Percentiles rank a stretch among this genome's conserved stretches.
These are phyloP conservation scores for Hypolimnas misippus DNA, from an alignment of 2,888 invertebrate genomes.

Conservation along the genomic window DNA sequence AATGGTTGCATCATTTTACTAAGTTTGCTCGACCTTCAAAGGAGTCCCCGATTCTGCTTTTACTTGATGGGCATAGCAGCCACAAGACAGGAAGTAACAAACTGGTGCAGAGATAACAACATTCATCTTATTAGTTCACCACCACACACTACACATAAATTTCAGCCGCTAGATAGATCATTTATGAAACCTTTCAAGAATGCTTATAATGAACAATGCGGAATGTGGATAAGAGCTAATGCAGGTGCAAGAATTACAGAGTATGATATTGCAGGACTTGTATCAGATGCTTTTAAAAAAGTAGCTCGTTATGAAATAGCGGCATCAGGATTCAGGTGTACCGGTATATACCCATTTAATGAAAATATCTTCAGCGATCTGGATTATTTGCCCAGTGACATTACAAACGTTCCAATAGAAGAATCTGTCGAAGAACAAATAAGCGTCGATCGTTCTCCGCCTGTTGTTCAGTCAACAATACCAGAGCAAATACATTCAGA, in stretches of 20 bases:
- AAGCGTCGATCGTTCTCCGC: not conserved
- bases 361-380: conserved; percentile 15
- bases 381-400: conserved; percentile 17
- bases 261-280: conserved; percentile 39
- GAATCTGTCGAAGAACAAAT: conserved; percentile 3
- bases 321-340: not conserved
- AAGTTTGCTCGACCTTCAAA: conserved; percentile 29
- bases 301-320: conserved; percentile 12
- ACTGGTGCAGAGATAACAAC: conserved; percentile 28
- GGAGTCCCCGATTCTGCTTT: conserved; percentile 38
- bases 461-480: too few species aligned
- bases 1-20: conserved; percentile 34
- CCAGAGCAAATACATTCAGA: too few species aligned
- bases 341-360: conserved; percentile 11
- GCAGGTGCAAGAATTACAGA: conserved; percentile 41
- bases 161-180: conserved; percentile 45
- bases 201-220: conserved; percentile 19
- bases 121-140: conserved; percentile 26
- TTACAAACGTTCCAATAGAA: conserved; percentile 22
- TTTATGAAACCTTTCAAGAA: conserved; percentile 47
- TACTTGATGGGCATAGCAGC: conserved; percentile 14
- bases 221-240: conserved; percentile 35
- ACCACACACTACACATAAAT: conserved; percentile 45
- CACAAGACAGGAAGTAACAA: conserved; percentile 40
- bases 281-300: conserved; percentile 14